These are phyloP conservation scores for Chrysotoxum bicinctum DNA, from an alignment of 2,888 invertebrate species.

Conservation along the genomic window DNA sequence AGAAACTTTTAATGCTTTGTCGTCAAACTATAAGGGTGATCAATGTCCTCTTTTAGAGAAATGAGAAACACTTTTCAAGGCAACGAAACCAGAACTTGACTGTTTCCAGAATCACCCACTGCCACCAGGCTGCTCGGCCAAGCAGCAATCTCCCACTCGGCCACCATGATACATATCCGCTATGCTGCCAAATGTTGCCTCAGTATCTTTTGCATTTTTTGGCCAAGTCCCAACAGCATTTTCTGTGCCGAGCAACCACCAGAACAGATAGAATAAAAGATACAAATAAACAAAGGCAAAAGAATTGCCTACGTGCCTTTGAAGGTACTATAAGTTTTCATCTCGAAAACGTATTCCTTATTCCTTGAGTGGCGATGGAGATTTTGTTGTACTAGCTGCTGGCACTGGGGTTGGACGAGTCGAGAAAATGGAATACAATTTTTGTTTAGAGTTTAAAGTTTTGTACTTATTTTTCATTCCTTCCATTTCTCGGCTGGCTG, in stretches of 20 bases:
- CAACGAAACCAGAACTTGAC: constrained; percentile 39
- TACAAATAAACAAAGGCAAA: constrained; percentile 43
- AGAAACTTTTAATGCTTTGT: constrained; percentile 64
- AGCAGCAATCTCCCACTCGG: background rate
- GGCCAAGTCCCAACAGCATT: constrained; percentile 57
- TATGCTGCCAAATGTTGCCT: constrained; percentile 54
- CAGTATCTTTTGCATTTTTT: constrained; percentile 60
- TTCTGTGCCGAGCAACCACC: constrained; percentile 45
- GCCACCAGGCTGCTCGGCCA: background rate
- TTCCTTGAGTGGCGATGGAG: constrained; percentile 26
- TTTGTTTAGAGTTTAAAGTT: constrained; percentile 55
- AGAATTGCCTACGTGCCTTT: constrained; percentile 70
- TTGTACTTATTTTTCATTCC: constrained; percentile 19
- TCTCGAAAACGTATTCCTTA: constrained; percentile 32
- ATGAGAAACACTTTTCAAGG: constrained; percentile 58
- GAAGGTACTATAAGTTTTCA: constrained; percentile 62
- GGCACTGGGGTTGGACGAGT: background rate
- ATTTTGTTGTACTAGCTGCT: background rate
- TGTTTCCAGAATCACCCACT: constrained; percentile 16
- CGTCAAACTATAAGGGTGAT: constrained; percentile 67
- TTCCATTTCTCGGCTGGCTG: constrained; percentile 18
- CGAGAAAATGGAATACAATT: constrained; percentile 34
- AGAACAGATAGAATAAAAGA: constrained; percentile 44
- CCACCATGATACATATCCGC: constrained; percentile 37
- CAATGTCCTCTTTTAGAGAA: constrained; percentile 64